These are phyloP conservation scores for Epiblema foenella DNA, from an alignment of 2,888 invertebrate species.

Conservation along the genomic window DNA sequence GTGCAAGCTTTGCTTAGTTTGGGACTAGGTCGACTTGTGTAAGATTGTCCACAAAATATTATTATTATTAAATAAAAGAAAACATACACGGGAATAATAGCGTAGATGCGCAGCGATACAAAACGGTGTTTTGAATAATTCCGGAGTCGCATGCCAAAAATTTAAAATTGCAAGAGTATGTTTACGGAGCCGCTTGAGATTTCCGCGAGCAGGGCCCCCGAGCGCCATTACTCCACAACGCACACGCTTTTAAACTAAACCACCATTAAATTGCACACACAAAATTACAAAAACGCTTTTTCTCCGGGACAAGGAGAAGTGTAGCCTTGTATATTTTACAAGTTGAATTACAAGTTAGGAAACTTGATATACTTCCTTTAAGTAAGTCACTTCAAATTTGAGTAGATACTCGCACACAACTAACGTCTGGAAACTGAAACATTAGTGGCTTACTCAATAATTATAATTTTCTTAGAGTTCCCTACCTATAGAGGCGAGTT, in stretches of 20 bases:
- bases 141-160: conserved; percentile 65
- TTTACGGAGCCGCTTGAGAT: conserved; percentile 56
- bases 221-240: conserved; percentile 65
- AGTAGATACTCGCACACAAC: not conserved
- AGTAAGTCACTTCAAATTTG: conserved; percentile 17
- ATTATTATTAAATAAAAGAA: no score
- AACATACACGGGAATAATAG: conserved; percentile 48
- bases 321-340: conserved; percentile 20
- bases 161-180: conserved; percentile 69
- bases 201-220: conserved; percentile 55
- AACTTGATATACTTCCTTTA: conserved; percentile 28
- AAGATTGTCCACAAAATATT: no score
- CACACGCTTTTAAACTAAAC: conserved; percentile 73
- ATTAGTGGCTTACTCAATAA: no score
- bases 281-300: conserved; percentile 57
- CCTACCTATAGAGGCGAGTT: no score
- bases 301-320: conserved; percentile 48
- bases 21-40: no score
- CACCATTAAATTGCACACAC: conserved; percentile 63
- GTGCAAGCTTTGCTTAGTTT: no score
- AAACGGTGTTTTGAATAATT: conserved; percentile 65
- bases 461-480: no score
- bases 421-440: no score
- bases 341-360: conserved; percentile 24
- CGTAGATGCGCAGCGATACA: conserved; percentile 55